Base-by-base conservation (phyloP, 2,113 vertebrate species). In the Amblyopsis rosae region DNA sequence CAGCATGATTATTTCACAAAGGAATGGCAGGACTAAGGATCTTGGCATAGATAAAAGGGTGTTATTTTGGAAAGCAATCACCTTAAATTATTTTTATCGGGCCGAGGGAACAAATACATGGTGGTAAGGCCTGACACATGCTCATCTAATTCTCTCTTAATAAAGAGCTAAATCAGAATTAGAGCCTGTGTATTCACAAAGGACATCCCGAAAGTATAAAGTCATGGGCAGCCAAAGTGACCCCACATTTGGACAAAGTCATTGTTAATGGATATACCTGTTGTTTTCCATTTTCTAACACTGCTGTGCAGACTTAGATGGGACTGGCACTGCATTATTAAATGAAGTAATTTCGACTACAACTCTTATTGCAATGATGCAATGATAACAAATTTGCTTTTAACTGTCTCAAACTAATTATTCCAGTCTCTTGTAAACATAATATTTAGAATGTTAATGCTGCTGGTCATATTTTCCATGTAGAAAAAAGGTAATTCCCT, bases 371-470 rank as follows among this genome's bases (percentile, higher is more conserved):
- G 77, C 80, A 87, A 90, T 92, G 88, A 88, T 57, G 58, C 45
- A 46, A 69, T 11, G 77, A 81, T 78, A 86, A 82, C 72, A 82
- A 86, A 86, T 77, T 68, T 51, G 3, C 72, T 70, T 76, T 80
- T 87, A 76, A 83, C 81, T 78, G 79, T 72, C 72, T 53, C 70
- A 80, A 81, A 77, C 77, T 75, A 57, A 74, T 76, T 82, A 26
- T 68, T 74, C 77, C 26, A 26, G 65, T 79, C 67, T 69, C 75
- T 79, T 80, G 82, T 83, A 81, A 86, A 81, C 83, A 77, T 69
- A 82, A 78, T 76, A 79, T 84, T 84, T 80, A 84, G 76, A 84
- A 68, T 80, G 81, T 81, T 72, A 80, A 48, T 48, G 67, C 56
- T 60, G 59, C 41, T 72, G 76, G 69, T 65, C 79, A 72, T 76